Evolutionary conservation across 2,888 invertebrate genomes (phyloP).

Genomic region (Drosophila bunnanda): DNA sequence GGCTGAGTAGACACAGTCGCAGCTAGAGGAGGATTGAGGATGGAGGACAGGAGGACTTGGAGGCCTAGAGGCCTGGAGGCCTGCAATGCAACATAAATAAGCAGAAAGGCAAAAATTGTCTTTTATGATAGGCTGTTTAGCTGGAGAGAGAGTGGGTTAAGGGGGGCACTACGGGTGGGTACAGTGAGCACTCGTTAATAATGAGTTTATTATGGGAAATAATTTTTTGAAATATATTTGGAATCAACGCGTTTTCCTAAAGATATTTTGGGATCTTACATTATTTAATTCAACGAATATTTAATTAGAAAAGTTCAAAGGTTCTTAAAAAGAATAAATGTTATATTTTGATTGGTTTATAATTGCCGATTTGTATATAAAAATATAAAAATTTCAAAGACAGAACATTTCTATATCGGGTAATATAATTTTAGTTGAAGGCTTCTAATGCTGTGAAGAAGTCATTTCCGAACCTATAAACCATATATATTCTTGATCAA

Average conservation of each 20-base stretch:
- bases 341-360: not conserved
- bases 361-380: not conserved
- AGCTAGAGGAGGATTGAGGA: not conserved
- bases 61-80: not conserved
- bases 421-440: too few species aligned
- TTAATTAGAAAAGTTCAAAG: not conserved
- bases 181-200: conserved; percentile 8
- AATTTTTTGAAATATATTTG: not conserved
- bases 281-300: not conserved
- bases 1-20: not conserved
- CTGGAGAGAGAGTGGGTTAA: conserved; percentile 9
- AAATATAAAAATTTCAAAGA: not conserved
- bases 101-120: conserved; percentile 73
- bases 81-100: conserved; percentile 75
- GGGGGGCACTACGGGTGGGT: not conserved
- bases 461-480: too few species aligned
- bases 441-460: too few species aligned
- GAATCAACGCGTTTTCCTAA: rapidly evolving
- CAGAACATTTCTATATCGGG: too few species aligned
- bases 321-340: not conserved
- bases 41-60: not conserved
- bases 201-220: not conserved
- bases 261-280: not conserved
- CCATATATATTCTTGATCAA: too few species aligned
- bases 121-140: conserved; percentile 67